Conservation (phyloP, 2,888 invertebrate species). For the Diarsia dahlii region DNA sequence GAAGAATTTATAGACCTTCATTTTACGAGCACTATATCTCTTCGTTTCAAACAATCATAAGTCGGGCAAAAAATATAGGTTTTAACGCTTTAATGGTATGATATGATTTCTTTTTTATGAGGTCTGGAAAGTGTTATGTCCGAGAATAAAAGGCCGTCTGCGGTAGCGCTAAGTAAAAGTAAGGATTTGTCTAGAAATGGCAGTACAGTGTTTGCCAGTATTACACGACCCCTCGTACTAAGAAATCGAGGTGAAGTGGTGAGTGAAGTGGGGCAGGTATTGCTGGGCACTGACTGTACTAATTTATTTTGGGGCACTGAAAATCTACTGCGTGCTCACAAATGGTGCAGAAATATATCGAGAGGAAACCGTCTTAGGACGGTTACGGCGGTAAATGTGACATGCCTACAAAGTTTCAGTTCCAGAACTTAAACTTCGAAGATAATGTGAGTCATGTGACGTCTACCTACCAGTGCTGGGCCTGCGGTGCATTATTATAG, state of each 20-base stretch:
- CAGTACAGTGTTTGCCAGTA: no score
- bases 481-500: no score
- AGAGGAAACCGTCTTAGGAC: background rate
- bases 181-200: background rate
- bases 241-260: no score
- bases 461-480: no score
- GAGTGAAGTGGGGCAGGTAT: no score
- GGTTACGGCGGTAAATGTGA: no score
- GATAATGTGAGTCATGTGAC: no score
- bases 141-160: background rate
- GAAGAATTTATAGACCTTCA: conserved; percentile 27
- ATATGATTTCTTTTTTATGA: conserved; percentile 34
- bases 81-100: conserved; percentile 26
- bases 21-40: conserved; percentile 45
- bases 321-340: background rate
- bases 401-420: no score
- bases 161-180: background rate
- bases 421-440: no score
- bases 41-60: conserved; percentile 30
- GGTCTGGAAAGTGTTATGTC: background rate
- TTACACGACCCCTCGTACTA: no score
- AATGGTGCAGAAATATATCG: background rate
- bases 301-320: background rate
- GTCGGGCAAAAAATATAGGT: conserved; percentile 35
- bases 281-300: no score